Evolutionary conservation across 2,888 invertebrate genomes (phyloP), one percentile per base, ranked within the genome.

Genomic region (Drosophila nr. perissopoda): DNA sequence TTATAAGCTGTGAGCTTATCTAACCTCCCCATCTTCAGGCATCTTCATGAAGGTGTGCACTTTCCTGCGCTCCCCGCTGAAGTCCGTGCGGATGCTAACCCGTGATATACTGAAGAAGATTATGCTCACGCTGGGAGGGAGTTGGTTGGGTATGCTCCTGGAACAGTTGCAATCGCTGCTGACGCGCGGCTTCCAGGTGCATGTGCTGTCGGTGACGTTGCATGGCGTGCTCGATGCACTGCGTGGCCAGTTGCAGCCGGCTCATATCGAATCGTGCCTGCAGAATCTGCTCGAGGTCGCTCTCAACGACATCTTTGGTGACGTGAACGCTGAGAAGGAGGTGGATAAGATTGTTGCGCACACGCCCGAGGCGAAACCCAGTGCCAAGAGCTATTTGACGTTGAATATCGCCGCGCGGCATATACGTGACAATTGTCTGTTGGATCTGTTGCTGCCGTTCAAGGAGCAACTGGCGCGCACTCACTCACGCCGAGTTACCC

Each of bases 101-200:
- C 95, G 98, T 38, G 97, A 98, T 91, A 98, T 97, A n/a, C 94
- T 99, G n/a, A 96, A 97, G 82, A 97, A 98, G 92, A 97, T 99
- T 33, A 96, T 98, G 95, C 90, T 95, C 0, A 95, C 97, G 0
- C 94, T 99, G 11, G 99, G 99, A 0, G 95, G 98, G 0, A 93
- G 95, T 21, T 98, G 98, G 92, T 94, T 99, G 72, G 94, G 95
- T 10, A 94, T 96, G 83, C 93, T 99, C 29, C 92, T 99, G 16
- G 95, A 95, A 71, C 98, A 98, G 92, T 95, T 99, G 92, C 95
- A 96, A 40, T 94, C 96, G 6, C 93, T 97, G 27, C 94, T 99
- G 62, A 97, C 96, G 0, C 95, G 96, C 90, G 99, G 99, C 16
- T 99, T 97, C 91, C 98, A 99, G 94, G 96, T 98, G 2, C 99